phyloP scores from a whole-genome alignment of 2,113 vertebrate genomes.

The Antigone vipio region DNA sequence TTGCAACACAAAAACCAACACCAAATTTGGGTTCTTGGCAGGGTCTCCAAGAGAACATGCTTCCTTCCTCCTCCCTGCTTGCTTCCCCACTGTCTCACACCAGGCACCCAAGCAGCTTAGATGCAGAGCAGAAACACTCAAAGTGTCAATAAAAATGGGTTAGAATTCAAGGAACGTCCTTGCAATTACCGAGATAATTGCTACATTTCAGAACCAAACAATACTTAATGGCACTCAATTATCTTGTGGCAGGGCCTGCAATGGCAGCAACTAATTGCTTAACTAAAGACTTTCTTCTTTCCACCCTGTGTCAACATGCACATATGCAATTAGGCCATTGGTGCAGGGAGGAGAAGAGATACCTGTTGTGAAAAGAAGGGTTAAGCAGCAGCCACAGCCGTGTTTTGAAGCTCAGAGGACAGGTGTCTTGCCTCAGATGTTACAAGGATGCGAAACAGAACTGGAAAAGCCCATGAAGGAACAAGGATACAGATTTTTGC shows the following conservation, averaged over 20 bases:
- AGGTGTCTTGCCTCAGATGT: neutral
- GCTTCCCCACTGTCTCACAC: neutral
- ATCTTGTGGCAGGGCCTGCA: conserved; percentile 49
- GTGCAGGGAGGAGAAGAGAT: neutral
- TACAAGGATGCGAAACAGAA: neutral
- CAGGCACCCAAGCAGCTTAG: neutral
- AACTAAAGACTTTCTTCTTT: conserved; percentile 62
- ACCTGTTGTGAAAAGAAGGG: neutral
- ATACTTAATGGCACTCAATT: conserved; percentile 48
- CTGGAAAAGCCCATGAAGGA: neutral
- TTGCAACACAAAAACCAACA: neutral
- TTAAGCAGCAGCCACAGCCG: neutral
- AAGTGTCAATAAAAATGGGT: neutral
- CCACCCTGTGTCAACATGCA: conserved; percentile 5
- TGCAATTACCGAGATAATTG: conserved; percentile 53
- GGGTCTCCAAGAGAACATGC: neutral
- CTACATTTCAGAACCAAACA: conserved; percentile 53
- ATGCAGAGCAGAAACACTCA: neutral
- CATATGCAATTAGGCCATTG: neutral
- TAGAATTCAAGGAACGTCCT: conserved; percentile 40
- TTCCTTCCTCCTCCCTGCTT: neutral
- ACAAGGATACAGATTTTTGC: neutral
- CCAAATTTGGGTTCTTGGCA: neutral
- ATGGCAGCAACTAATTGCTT: conserved; percentile 59
- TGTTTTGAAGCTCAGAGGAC: neutral